Evolutionary conservation across 2,113 vertebrate genomes (phyloP).

Genomic region (Rhinolophus ferrumequinum): DNA sequence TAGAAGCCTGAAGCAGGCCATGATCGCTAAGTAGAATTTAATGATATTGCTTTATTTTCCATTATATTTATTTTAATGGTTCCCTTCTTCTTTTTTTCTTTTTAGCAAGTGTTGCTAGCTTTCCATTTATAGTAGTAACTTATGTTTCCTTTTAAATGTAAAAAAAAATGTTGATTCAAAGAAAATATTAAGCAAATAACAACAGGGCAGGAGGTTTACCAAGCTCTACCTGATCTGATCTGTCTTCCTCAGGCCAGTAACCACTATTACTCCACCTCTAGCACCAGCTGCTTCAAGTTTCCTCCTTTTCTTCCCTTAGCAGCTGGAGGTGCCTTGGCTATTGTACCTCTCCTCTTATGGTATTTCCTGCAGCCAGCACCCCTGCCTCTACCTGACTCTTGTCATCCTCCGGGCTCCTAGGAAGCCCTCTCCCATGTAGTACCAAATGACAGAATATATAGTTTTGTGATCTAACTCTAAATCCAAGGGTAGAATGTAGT

Average conservation of each 20-base stretch:
- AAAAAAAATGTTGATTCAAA: constrained; percentile 15
- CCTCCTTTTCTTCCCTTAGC: neutral
- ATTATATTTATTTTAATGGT: constrained; percentile 16
- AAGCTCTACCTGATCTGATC: neutral
- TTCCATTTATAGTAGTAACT: constrained; percentile 10
- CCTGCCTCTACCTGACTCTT: neutral
- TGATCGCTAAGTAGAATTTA: neutral
- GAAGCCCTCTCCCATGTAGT: neutral
- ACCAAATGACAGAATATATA: neutral
- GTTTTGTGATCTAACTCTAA: neutral
- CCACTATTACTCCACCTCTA: neutral
- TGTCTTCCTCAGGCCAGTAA: neutral
- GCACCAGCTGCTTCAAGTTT: neutral
- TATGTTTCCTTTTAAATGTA: constrained; percentile 47
- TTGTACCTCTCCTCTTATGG: neutral
- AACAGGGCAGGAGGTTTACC: neutral
- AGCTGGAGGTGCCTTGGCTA: neutral
- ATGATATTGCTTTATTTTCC: constrained; percentile 9
- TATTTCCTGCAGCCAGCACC: neutral
- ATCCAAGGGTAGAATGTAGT: neutral
- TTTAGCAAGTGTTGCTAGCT: neutral
- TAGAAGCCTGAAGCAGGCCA: neutral
- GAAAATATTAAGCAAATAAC: constrained; percentile 11
- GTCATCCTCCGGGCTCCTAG: neutral
- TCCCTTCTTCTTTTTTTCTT: neutral